Evolutionary conservation across 2,888 invertebrate species (phyloP), one percentile per base, ranked within the genome.

Genomic region (Heliconius ethilla): DNA sequence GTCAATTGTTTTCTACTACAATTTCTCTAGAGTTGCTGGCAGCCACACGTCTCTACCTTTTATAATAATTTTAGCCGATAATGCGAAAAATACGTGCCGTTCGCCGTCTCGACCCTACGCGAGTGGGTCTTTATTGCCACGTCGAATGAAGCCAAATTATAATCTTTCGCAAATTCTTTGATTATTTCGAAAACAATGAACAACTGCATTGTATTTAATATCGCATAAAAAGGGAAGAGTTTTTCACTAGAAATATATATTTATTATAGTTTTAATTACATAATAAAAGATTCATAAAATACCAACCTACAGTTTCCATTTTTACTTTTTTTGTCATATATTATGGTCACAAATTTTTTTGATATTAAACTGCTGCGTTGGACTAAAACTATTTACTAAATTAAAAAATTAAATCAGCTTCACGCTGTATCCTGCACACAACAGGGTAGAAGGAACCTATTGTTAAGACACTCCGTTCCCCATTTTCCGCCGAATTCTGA

Each of bases 81-180:
- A 93, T 93, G 92, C 89, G 92, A 93, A 93, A 92, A 92, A 91
- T 93, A 94, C 93, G 93, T 93, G 94, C 89, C 87, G 86, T 89
- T 88, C 87, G 86, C 86, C 87, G 86, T 86, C 89, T 88, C 87
- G 85, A 87, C 86, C 84, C 86, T 89, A 92, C 92, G 91, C 89
- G 91, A 91, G 90, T 88, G 86, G 86, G 89, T 88, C 89, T 89
- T 89, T 89, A 90, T 91, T 90, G 89, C 89, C 88, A 86, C 87
- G 90, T 88, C 87, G 87, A 91, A 91, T 90, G 89, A 89, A 88
- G 87, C 87, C 82, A 88, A 91, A 91, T 92, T 90, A 91, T 89
- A 89, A 90, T 90, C 87, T 87, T 89, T 83, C 81, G 83, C 82
- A 83, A 87, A 88, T 88, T 86, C 83, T 87, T 84, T 85, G 84